Base-by-base conservation (phyloP, 2,888 invertebrate species). In the Lypha dubia region DNA sequence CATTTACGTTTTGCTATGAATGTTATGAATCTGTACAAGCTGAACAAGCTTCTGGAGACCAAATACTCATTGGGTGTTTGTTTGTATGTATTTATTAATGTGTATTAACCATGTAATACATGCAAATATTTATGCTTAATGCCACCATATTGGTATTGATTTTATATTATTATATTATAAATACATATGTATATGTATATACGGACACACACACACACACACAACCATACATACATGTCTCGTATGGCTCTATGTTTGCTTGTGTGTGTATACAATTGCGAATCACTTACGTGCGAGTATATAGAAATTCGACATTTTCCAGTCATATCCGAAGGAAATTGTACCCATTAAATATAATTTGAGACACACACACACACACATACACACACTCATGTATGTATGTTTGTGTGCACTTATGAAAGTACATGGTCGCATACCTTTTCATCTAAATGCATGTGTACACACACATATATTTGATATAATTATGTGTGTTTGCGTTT, bases 261-360 rank as follows among this genome's bases (percentile, higher is more conserved):
- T 35, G 46, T 53, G n/a, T 35, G 46, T 53, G n/a, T 60, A 9
- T 46, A 35, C 60, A 58, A 32, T 20, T 35, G 68, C 28, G 44
- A 74, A 38, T 58, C 49, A 79, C 68, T 68, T 68, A 62, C 70
- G 79, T 73, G 70, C 71, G 60, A 76, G 56, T 63, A 63, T 49
- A 79, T 63, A 65, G 62, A 83, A 68, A 56, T 70, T 62, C 58
- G 67, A 67, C 58, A 67, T 62, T 83, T 77, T 81, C 65, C 79
- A 63, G 63, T 81, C 62, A 81, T 76, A 80, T 80, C 76, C 79
- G 79, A 71, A 79, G 86, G 80, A 85, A 85, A 83, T 86, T 80
- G 80, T 85, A 65, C 75, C 74, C 73, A 68, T 81, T 65, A 56
- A 63, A 67, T 51, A 9, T 32, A 20, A 67, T 65, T 67, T 41